Evolutionary conservation across 2,113 vertebrate genomes (phyloP), one percentile per base, ranked within the genome.

Genomic region (Albula goreensis): DNA sequence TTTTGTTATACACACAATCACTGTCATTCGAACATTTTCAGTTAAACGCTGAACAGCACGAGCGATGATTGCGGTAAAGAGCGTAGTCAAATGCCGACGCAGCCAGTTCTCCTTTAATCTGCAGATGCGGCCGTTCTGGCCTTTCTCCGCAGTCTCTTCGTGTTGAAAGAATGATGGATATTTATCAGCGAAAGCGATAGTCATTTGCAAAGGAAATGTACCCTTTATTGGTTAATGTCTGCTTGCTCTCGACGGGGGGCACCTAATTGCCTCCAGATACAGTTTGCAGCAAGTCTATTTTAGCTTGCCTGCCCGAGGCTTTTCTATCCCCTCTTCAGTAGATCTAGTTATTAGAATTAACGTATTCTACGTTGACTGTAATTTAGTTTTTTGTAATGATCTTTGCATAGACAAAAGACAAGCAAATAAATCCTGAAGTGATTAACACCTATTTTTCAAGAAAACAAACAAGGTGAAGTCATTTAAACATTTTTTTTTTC

Each of bases 211-310:
- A 83, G 86, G 89, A 90, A 93, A 92, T 90, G 56, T 87, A 87
- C 86, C 85, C 82, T 90, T 93, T 90, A 92, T 93, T 90, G 92
- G 86, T 83, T 91, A 92, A 93, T 88, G 84, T 89, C 89, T 91
- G 86, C 86, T 83, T 88, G 83, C 50, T 83, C 87, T 51, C 92
- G 86, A 90, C 87, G 89, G 89, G 92, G 85, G 78, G 85, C 82
- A 79, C 78, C 83, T 94, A 93, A 94, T 93, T 93, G 89, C 88
- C 88, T 89, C 87, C 83, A 89, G 89, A 41, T 41, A 41, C 31
- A 92, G 88, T 94, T 93, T 94, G 88, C 86, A 92, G 8, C 83
- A 89, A 88, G 91, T 91, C 91, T 91, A 92, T 91, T 92, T 83
- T 90, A 89, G 80, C 88, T 89, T 83, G 81, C 86, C 74, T 70